phyloP scores from a whole-genome alignment of 2,888 invertebrate species.

The Zonitis immaculata region DNA sequence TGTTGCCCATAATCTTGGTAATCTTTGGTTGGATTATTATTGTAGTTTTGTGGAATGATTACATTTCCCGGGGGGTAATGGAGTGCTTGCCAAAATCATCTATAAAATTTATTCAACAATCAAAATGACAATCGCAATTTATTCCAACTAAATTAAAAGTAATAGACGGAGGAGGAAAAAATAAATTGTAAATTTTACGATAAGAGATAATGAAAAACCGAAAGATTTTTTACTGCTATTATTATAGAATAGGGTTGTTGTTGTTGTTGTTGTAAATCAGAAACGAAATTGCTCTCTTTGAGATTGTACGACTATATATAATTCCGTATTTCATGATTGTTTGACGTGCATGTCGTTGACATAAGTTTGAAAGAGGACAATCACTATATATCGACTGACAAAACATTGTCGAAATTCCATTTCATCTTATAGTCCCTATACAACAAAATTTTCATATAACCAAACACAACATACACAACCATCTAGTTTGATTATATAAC shows the following conservation, averaged over 20 bases:
- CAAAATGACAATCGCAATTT: slow-evolving; percentile 8
- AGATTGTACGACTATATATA: not conserved
- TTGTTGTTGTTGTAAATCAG: not conserved
- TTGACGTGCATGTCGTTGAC: slow-evolving; percentile 38
- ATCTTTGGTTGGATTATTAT: slow-evolving; percentile 2
- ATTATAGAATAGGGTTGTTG: too few relatives aligned
- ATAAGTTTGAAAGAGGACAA: slow-evolving; percentile 9
- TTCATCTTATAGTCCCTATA: not conserved
- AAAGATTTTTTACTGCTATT: not conserved
- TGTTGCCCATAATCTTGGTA: slow-evolving; percentile 1
- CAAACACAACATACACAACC: too few relatives aligned
- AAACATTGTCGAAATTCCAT: not conserved
- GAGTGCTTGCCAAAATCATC: not conserved
- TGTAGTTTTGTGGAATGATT: not conserved
- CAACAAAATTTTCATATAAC: too few relatives aligned
- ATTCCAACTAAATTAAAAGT: slow-evolving; percentile 11
- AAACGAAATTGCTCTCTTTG: not conserved
- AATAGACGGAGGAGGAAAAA: too few relatives aligned
- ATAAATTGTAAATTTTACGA: too few relatives aligned
- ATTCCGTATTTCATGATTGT: slow-evolving; percentile 18
- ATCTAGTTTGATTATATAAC: too few relatives aligned
- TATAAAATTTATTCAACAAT: not conserved
- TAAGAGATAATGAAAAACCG: not conserved
- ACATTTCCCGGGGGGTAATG: not conserved
- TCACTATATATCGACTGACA: not conserved